Conservation (phyloP, 1,140 invertebrate genomes). For the Oscheius sp. region DNA sequence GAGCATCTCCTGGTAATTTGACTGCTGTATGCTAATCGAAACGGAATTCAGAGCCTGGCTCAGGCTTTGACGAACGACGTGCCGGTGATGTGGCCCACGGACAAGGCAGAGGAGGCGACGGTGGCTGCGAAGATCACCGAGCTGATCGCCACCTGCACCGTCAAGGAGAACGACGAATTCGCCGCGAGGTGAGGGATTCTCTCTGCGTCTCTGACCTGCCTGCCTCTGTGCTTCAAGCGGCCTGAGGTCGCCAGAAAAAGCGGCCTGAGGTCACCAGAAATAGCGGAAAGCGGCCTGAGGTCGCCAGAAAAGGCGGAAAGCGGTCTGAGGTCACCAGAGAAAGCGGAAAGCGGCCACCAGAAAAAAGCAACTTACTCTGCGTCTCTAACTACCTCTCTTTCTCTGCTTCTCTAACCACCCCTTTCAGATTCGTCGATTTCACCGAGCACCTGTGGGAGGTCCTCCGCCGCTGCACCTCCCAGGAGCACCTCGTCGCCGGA, state of each 20-base stretch:
- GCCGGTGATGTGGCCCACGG: slow-evolving; percentile 14
- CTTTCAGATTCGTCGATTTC: slow-evolving; percentile 15
- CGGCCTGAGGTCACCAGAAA: too few relatives aligned
- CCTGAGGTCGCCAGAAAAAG: too few relatives aligned
- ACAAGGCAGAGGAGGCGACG: neutral
- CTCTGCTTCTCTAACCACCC: neutral
- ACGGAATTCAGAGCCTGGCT: neutral
- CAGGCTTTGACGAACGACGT: neutral
- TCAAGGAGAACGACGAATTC: neutral
- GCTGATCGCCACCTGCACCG: neutral
- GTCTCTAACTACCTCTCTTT: neutral
- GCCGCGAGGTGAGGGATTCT: too few relatives aligned
- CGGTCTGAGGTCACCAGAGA: too few relatives aligned
- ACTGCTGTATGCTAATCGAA: neutral
- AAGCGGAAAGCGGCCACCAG: too few relatives aligned
- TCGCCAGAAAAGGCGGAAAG: too few relatives aligned
- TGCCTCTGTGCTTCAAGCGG: too few relatives aligned
- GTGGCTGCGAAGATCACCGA: neutral
- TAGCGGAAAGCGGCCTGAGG: too few relatives aligned
- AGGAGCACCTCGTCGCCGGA: neutral
- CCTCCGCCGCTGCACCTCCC: neutral
- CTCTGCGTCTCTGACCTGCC: too few relatives aligned
- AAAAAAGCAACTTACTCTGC: too few relatives aligned
- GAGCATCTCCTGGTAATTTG: neutral
- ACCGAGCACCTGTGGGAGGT: slow-evolving; percentile 22